A percentile compares a stretch with the other conserved stretches of the same genome.
Conservation (phyloP, 2,113 vertebrate species). For the Gallinago undulata region DNA sequence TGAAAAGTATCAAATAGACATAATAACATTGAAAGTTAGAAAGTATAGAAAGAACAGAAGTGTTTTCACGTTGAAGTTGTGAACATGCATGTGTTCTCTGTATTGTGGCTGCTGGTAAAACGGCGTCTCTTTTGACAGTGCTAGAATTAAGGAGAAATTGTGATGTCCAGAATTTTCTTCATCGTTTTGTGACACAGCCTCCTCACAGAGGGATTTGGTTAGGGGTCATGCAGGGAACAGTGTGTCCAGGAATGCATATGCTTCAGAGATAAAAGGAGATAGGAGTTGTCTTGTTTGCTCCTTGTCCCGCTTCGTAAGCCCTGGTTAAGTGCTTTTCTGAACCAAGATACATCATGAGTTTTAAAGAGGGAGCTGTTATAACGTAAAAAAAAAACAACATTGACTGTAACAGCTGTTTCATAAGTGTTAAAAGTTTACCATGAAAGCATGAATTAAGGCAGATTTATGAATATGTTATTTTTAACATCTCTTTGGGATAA, state of each 20-base stretch:
- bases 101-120: neutral
- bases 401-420: slow-evolving; percentile 47
- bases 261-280: neutral
- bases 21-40: neutral
- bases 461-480: slow-evolving; percentile 66
- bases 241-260: neutral
- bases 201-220: neutral
- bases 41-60: neutral
- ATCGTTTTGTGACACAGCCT: neutral
- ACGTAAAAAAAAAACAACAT: neutral
- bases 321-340: neutral
- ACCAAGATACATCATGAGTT: neutral
- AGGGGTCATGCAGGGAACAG: neutral
- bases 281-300: neutral
- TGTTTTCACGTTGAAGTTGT: neutral
- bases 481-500: slow-evolving; percentile 40
- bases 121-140: neutral
- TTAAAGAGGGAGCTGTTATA: slow-evolving; percentile 15
- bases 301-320: neutral
- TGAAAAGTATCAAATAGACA: neutral
- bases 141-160: neutral
- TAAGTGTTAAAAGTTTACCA: slow-evolving; percentile 42
- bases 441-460: slow-evolving; percentile 38
- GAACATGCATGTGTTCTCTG: neutral
- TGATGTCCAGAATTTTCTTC: neutral